Evolutionary conservation across 2,113 vertebrate genomes (phyloP).

Genomic region (Pithys albifrons): DNA sequence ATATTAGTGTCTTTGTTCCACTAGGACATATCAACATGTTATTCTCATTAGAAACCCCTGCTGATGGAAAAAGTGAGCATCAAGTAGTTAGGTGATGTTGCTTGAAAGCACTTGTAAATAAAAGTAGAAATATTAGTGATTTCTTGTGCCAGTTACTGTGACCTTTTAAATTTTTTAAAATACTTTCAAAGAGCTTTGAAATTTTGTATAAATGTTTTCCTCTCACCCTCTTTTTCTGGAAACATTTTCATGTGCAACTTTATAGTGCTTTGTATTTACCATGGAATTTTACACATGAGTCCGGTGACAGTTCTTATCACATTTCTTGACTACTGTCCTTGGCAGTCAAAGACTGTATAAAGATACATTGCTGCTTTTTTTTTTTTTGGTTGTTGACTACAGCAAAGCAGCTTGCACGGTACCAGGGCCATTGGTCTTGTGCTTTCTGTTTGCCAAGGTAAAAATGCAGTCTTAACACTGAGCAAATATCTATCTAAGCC

Average conservation of each 20-base stretch:
- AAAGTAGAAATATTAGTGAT: neutral
- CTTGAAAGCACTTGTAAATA: neutral
- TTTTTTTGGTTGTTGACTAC: neutral
- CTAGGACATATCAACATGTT: neutral
- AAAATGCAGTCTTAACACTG: neutral
- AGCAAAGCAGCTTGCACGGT: neutral
- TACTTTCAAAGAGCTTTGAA: neutral
- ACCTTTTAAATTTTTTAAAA: neutral
- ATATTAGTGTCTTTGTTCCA: neutral
- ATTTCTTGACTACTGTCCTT: slow-evolving; percentile 20
- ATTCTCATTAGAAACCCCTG: neutral
- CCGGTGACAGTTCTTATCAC: neutral
- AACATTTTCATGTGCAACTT: neutral
- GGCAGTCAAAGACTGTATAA: neutral
- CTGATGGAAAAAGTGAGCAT: neutral
- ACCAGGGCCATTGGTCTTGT: neutral
- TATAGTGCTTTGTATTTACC: neutral
- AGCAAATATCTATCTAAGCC: neutral
- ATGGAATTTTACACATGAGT: neutral
- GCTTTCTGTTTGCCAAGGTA: slow-evolving; percentile 23
- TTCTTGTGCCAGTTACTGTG: neutral
- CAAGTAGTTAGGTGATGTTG: neutral
- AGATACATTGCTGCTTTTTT: neutral
- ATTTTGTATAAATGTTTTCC: neutral
- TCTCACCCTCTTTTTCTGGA: neutral